Percentiles rank a stretch among this genome's conserved stretches.
phyloP scores from a whole-genome alignment of 2,888 invertebrate genomes.

The Dolomedes plantarius region DNA sequence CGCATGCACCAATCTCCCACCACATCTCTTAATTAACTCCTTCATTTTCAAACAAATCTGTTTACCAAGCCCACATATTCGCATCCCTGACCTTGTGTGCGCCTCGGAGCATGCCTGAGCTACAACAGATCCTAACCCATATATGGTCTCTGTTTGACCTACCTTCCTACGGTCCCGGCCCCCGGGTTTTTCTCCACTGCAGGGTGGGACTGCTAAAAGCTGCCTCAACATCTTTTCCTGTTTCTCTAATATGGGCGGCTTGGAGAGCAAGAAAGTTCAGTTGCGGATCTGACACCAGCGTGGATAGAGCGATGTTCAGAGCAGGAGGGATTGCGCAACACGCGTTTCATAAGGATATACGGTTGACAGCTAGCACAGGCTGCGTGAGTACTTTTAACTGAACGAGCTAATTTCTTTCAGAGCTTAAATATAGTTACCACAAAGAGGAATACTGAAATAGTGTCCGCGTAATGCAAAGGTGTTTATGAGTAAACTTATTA shows the following conservation, averaged over 20 bases:
- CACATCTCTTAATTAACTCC: conserved; percentile 1
- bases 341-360: no score
- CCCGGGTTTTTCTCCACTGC: conserved; percentile 12
- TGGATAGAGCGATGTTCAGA: background rate
- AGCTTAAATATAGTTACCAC: no score
- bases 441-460: no score
- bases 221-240: conserved; percentile 33
- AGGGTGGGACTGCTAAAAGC: conserved; percentile 26
- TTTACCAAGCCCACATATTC: conserved; percentile 6
- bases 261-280: background rate
- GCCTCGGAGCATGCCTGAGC: background rate
- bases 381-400: no score
- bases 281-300: background rate
- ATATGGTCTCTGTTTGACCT: conserved; percentile 63
- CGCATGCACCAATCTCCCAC: background rate
- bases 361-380: no score
- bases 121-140: conserved; percentile 32
- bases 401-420: no score
- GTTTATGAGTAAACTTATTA: no score
- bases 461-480: no score
- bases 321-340: no score
- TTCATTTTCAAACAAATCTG: background rate
- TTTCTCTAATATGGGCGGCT: conserved; percentile 26
- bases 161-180: conserved; percentile 54
- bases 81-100: conserved; percentile 6